These are phyloP conservation scores for Ochotona curzoniae DNA, from an alignment of 2,113 vertebrate species.

Conservation along the genomic window DNA sequence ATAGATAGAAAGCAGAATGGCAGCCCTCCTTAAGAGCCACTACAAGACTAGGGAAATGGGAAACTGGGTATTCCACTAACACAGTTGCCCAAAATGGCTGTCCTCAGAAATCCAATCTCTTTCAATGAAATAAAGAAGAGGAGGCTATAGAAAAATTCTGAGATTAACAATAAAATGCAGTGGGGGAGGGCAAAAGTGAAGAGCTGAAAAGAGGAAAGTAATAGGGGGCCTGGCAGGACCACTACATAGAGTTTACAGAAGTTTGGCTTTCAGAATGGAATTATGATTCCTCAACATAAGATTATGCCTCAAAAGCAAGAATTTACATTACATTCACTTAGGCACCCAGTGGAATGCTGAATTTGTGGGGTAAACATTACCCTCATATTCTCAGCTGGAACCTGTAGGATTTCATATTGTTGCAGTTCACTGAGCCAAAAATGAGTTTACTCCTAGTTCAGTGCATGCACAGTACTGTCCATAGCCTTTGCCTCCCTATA, in stretches of 20 bases:
- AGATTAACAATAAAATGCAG: constrained; percentile 4
- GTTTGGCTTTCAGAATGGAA: not conserved
- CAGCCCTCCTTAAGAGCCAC: not conserved
- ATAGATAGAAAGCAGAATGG: not conserved
- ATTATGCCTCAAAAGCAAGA: not conserved
- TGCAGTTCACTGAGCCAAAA: too few relatives aligned
- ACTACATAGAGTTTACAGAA: not conserved
- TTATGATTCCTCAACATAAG: not conserved
- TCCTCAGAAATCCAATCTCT: not conserved
- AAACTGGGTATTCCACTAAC: not conserved
- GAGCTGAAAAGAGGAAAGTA: not conserved
- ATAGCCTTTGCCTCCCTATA: too few relatives aligned
- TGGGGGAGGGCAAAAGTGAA: not conserved
- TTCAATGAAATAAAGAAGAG: not conserved
- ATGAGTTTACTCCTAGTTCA: too few relatives aligned
- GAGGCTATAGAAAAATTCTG: not conserved
- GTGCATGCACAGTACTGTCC: too few relatives aligned
- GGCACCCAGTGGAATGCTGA: not conserved
- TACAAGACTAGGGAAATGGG: not conserved
- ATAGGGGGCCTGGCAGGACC: not conserved
- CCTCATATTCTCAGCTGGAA: not conserved
- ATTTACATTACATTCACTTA: not conserved
- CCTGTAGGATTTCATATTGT: too few relatives aligned
- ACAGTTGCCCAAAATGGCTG: not conserved
- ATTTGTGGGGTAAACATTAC: not conserved